Percentiles rank a stretch among this genome's conserved stretches.
These are phyloP conservation scores for Nipponia nippon DNA, from an alignment of 2,113 vertebrate species.

Conservation along the genomic window DNA sequence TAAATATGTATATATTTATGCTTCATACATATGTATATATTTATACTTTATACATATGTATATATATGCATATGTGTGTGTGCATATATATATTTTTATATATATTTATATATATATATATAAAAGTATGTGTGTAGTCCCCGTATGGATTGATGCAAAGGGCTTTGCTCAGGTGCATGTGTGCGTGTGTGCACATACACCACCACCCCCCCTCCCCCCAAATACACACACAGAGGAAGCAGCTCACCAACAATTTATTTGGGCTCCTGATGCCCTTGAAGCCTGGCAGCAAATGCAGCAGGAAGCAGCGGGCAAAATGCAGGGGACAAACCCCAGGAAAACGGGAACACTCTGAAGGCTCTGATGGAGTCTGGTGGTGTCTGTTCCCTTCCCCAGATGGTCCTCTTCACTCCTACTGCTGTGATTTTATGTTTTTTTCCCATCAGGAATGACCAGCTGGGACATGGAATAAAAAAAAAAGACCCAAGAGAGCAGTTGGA, in stretches of 20 bases:
- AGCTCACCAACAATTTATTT: neutral
- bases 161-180: neutral
- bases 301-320: fast-evolving
- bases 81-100: neutral
- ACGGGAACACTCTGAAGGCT: neutral
- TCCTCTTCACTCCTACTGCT: neutral
- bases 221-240: neutral
- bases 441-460: neutral
- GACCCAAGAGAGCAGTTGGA: neutral
- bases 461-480: neutral
- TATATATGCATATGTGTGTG: neutral
- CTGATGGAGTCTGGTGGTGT: fast-evolving
- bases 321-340: neutral
- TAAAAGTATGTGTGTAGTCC: neutral
- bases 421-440: neutral
- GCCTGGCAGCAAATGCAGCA: fast-evolving
- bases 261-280: neutral
- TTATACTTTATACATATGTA: neutral
- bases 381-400: neutral
- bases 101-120: neutral
- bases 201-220: too few species aligned
- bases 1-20: neutral
- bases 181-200: neutral
- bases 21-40: neutral
- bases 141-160: neutral